Conservation (phyloP, 2,797 vertebrate genomes). For the Onychomys torridus region DNA sequence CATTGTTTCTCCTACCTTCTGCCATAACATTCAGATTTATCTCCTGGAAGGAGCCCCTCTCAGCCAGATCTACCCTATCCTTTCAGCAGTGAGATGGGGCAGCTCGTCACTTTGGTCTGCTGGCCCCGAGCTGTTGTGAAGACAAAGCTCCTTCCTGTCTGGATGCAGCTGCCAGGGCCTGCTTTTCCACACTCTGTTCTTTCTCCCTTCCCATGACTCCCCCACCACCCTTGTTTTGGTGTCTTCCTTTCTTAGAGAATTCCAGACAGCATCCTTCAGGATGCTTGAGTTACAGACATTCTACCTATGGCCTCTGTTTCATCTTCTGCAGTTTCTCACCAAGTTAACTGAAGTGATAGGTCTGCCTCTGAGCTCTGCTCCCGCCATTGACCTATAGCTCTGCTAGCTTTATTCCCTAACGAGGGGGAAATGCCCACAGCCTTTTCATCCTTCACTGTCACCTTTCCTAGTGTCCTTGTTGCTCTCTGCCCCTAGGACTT, state of each 20-base stretch:
- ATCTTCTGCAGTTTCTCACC: background rate
- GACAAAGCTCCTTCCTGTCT: background rate
- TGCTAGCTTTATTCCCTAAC: background rate
- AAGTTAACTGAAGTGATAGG: background rate
- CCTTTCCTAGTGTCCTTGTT: background rate
- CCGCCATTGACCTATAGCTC: background rate
- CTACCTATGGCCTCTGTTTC: background rate
- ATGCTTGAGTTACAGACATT: background rate
- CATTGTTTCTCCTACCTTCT: background rate
- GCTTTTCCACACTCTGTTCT: background rate
- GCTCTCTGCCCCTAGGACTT: background rate
- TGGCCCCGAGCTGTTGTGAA: background rate
- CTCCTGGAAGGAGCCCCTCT: background rate
- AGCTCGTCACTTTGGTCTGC: background rate
- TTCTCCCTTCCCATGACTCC: background rate
- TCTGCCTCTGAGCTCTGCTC: background rate
- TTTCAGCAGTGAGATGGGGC: background rate
- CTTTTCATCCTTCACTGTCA: background rate
- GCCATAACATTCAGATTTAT: background rate
- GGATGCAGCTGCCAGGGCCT: background rate
- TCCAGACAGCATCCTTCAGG: background rate
- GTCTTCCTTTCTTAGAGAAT: conserved; percentile 9
- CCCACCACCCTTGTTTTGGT: background rate
- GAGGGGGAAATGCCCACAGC: background rate
- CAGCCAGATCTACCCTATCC: background rate